Percentiles rank a stretch among this genome's conserved stretches.
phyloP scores from a whole-genome alignment of 2,797 vertebrate species.

The Nyctibius grandis region DNA sequence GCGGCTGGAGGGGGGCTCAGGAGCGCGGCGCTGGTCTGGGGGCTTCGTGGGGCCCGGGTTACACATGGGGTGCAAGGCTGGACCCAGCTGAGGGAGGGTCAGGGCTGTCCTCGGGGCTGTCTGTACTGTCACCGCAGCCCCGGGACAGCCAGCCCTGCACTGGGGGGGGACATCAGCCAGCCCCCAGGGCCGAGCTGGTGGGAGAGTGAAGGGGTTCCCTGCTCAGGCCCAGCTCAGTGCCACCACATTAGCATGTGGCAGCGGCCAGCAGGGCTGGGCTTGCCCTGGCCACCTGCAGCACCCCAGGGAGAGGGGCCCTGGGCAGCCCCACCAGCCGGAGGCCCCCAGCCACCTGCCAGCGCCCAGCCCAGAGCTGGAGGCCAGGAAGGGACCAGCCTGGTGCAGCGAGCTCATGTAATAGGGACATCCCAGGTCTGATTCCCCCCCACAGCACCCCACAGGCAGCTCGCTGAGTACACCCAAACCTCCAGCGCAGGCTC shows the following conservation, averaged over 20 bases:
- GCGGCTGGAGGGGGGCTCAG: background rate
- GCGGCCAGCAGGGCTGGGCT: background rate
- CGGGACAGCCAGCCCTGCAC: too few species aligned
- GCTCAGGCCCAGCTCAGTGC: background rate
- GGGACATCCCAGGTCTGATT: background rate
- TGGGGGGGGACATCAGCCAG: background rate
- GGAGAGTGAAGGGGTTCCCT: accelerated
- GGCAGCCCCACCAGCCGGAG: accelerated
- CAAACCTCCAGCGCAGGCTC: background rate
- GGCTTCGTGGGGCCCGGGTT: background rate
- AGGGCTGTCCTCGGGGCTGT: background rate
- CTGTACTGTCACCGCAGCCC: background rate
- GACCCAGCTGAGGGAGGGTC: background rate
- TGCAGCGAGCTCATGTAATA: accelerated
- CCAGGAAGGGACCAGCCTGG: background rate
- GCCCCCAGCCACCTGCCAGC: accelerated
- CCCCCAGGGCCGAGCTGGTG: background rate
- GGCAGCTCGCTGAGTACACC: background rate
- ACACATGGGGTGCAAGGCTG: accelerated
- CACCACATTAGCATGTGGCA: accelerated
- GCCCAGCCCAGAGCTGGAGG: background rate
- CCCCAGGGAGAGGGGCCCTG: background rate
- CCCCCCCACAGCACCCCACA: background rate
- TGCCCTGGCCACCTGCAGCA: background rate
- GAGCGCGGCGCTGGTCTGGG: background rate